Conservation (phyloP, 2,113 vertebrate genomes). For the Colaptes auratus region DNA sequence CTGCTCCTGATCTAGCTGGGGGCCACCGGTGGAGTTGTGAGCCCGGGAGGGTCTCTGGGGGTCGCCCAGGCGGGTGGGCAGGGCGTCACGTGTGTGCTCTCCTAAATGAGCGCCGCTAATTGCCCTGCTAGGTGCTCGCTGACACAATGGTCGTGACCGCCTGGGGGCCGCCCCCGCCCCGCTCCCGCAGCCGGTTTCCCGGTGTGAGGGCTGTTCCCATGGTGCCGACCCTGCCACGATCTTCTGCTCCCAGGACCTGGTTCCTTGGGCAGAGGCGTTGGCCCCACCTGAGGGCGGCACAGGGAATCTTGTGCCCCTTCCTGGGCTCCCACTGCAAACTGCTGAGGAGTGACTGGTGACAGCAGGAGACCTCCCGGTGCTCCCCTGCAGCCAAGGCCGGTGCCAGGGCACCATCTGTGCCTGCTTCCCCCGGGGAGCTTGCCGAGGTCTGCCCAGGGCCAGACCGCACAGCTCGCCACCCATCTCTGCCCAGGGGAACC, state of each 20-base stretch:
- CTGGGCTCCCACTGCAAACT: neutral
- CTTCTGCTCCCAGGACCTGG: neutral
- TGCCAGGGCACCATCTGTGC: neutral
- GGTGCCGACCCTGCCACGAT: neutral
- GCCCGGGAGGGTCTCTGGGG: neutral
- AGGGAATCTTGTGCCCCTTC: neutral
- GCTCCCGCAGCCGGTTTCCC: constrained; percentile 58
- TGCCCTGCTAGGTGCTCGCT: neutral
- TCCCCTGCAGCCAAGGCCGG: fast-evolving
- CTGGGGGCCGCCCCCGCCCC: constrained; percentile 21
- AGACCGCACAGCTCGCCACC: fast-evolving
- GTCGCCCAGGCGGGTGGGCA: neutral
- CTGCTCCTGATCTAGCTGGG: neutral
- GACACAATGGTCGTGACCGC: constrained; percentile 66
- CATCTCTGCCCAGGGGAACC: neutral
- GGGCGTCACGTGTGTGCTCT: neutral
- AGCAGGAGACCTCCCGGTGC: neutral
- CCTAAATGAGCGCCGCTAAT: neutral
- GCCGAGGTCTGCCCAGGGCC: fast-evolving
- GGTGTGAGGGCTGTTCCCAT: constrained; percentile 13
- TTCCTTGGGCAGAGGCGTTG: neutral
- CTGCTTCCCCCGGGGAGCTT: neutral
- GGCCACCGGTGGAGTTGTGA: neutral
- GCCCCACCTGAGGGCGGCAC: fast-evolving
- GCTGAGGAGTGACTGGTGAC: neutral